Evolutionary conservation across 35 echinoderm and acorn worm species (phyloP), one percentile per base, ranked within the genome.

Genomic region (Eucidaris tribuloides): DNA sequence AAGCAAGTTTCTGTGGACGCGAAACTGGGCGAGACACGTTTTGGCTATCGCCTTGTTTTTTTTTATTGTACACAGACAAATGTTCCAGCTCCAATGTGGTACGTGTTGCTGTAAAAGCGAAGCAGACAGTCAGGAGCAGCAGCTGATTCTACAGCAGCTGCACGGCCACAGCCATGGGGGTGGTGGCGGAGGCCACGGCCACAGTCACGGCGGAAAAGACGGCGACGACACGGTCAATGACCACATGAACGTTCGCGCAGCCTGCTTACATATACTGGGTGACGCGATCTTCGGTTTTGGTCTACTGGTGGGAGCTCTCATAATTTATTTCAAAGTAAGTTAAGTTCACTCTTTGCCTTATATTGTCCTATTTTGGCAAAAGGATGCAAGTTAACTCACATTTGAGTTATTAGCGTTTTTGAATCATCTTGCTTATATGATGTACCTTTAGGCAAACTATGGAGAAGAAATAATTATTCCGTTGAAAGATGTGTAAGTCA

Each of bases 221-320:
- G 38, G n/a, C 7, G 23, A 29, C 22, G 65, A 90, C 42, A 44
- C 43, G 4, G 20, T 77, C 23, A 60, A 90, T 46, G n/a, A 65
- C 18, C 83, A 83, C 36, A 46, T 90, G 44, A 90, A 90, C 48
- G 35, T 90, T 0, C 43, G 88, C 33, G 88, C 88, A 17, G 88
- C 80, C 31, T 77, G 65, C 7, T 42, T 90, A 1, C 88, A 84
- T 43, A 81, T 90, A 38, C 62, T 90, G 14, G 88, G 88, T 20
- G 88, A 90, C 14, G 62, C 74, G 30, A 28, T 90, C 4, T 81
- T 84, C 42, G 82, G 88, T 20, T 45, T 90, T 37, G 81, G 80
- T 38, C 49, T 90, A 35, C 58, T 83, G 29, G 76, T 90, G 19
- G 88, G 31, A 20, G 80, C 88, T 34, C 55, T 90, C 35, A 63